A percentile compares a stretch with the other conserved stretches of the same genome.
phyloP scores from a whole-genome alignment of 2,888 invertebrate genomes.

The Volucella inanis region DNA sequence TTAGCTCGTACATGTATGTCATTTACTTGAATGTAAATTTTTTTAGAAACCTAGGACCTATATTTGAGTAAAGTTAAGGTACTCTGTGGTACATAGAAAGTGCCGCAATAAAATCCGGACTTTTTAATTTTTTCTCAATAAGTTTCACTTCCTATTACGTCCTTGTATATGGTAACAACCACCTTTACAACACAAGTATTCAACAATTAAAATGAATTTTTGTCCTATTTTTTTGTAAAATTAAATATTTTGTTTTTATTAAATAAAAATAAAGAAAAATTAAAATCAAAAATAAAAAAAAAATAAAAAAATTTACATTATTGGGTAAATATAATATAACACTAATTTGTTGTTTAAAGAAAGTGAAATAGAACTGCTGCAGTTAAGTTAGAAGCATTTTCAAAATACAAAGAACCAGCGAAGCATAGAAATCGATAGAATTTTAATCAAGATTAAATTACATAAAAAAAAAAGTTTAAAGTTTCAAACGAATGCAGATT shows the following conservation, averaged over 20 bases:
- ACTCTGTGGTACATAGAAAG: too few relatives aligned
- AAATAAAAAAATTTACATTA: background rate
- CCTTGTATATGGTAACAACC: too few relatives aligned
- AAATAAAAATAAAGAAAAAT: conserved; percentile 4
- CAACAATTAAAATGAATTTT: conserved; percentile 29
- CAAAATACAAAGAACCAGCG: conserved; percentile 70
- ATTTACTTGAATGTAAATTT: too few relatives aligned
- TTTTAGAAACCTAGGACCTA: too few relatives aligned
- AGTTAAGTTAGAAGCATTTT: conserved; percentile 49
- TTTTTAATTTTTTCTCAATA: too few relatives aligned
- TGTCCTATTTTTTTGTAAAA: conserved; percentile 1
- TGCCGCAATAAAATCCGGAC: too few relatives aligned
- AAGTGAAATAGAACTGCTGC: conserved; percentile 27
- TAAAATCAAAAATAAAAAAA: conserved; percentile 10
- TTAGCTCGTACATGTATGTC: too few relatives aligned
- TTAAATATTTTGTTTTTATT: background rate
- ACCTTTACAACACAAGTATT: conserved; percentile 37
- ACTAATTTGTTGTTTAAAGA: conserved; percentile 22
- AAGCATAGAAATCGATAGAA: conserved; percentile 45
- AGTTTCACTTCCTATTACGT: background rate
- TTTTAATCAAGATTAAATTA: background rate
- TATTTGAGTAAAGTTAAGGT: too few relatives aligned
- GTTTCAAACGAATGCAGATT: conserved; percentile 15
- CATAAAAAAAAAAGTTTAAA: background rate
- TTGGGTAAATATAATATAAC: conserved; percentile 25